Evolutionary conservation across 2,888 invertebrate species (phyloP).

Genomic region (Nomada fabriciana): DNA sequence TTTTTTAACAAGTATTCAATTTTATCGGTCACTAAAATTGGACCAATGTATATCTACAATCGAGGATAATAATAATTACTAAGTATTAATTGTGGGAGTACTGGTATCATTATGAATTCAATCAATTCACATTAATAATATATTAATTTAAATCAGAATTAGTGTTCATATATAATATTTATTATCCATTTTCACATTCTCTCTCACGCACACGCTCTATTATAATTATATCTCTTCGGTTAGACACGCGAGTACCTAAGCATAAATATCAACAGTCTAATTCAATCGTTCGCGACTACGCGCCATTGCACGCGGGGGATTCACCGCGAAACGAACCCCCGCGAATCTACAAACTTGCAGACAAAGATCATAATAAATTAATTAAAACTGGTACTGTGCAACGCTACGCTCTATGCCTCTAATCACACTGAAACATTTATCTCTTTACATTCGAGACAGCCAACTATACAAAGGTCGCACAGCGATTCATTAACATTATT

Average conservation of each 20-base stretch:
- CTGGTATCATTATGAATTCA: neutral
- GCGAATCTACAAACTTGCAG: slow-evolving; percentile 23
- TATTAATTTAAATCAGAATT: neutral
- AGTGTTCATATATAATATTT: slow-evolving; percentile 13
- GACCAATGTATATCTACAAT: too few relatives aligned
- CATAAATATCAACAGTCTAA: slow-evolving; percentile 49
- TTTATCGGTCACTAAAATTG: too few relatives aligned
- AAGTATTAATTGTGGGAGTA: neutral
- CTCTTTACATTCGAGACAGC: neutral
- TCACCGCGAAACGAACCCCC: neutral
- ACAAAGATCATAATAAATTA: slow-evolving; percentile 48
- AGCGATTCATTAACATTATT: slow-evolving; percentile 52
- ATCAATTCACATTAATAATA: too few relatives aligned
- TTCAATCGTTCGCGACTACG: neutral
- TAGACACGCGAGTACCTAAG: slow-evolving; percentile 40
- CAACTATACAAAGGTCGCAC: slow-evolving; percentile 54
- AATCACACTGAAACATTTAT: slow-evolving; percentile 9
- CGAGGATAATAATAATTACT: neutral
- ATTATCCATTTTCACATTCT: neutral
- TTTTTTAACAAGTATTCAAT: too few relatives aligned
- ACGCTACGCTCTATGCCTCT: neutral
- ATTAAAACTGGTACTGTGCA: slow-evolving; percentile 36
- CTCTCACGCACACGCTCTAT: neutral
- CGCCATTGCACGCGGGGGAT: neutral
- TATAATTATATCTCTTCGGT: slow-evolving; percentile 29